Conservation (phyloP, 2,113 vertebrate species). For the Ammospiza caudacuta region DNA sequence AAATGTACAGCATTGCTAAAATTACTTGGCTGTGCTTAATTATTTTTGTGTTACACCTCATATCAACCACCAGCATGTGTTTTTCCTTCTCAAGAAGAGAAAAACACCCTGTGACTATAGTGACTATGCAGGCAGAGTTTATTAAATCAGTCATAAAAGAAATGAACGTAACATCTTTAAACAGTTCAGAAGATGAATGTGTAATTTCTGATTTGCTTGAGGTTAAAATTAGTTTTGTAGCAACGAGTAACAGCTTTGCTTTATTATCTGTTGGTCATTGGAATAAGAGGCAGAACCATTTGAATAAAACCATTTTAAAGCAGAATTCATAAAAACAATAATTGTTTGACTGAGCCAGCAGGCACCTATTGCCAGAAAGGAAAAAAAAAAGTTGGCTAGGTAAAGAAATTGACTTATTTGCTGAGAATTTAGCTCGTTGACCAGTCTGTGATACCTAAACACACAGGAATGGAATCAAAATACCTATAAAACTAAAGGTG, state of each 20-base stretch:
- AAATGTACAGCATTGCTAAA: slow-evolving; percentile 62
- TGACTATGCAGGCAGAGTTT: slow-evolving; percentile 65
- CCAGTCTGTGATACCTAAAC: slow-evolving; percentile 29
- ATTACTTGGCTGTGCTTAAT: slow-evolving; percentile 39
- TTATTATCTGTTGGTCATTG: slow-evolving; percentile 48
- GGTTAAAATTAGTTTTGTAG: slow-evolving; percentile 62
- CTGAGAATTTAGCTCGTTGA: not conserved
- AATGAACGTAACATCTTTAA: slow-evolving; percentile 58
- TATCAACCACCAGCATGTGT: not conserved
- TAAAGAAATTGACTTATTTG: slow-evolving; percentile 26
- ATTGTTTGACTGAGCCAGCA: slow-evolving; percentile 39
- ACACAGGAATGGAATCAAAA: slow-evolving; percentile 43
- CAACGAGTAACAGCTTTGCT: slow-evolving; percentile 31
- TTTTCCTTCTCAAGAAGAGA: slow-evolving; percentile 38
- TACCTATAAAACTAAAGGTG: slow-evolving; percentile 21
- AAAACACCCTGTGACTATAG: slow-evolving; percentile 26
- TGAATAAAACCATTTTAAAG: slow-evolving; percentile 62
- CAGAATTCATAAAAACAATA: slow-evolving; percentile 56
- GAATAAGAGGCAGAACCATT: slow-evolving; percentile 48
- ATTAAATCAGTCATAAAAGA: slow-evolving; percentile 70
- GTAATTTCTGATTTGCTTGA: slow-evolving; percentile 61
- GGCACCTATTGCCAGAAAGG: slow-evolving; percentile 41
- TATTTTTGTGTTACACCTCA: slow-evolving; percentile 33
- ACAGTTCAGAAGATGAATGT: slow-evolving; percentile 43
- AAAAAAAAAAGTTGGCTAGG: slow-evolving; percentile 38